Percentiles rank a stretch among this genome's conserved stretches.
These are phyloP conservation scores for Oxycera nigricornis DNA, from an alignment of 2,888 invertebrate genomes.

Conservation along the genomic window DNA sequence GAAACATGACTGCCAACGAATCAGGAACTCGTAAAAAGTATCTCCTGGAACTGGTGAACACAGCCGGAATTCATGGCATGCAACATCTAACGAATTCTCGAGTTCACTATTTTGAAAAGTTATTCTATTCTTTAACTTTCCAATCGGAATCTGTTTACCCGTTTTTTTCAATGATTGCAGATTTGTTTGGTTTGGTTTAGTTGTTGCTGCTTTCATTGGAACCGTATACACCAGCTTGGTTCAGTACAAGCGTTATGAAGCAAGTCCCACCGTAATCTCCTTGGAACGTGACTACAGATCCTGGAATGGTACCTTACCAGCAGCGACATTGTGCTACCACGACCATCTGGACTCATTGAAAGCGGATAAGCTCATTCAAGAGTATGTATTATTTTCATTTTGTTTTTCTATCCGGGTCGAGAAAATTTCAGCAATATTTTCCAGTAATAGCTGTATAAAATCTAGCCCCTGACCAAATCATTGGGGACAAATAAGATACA, in stretches of 20 bases:
- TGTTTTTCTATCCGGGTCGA: neutral
- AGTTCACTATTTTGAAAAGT: constrained; percentile 14
- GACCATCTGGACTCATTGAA: constrained; percentile 56
- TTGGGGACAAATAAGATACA: too few relatives aligned
- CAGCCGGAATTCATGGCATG: constrained; percentile 13
- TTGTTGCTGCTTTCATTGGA: constrained; percentile 51
- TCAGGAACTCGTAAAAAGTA: neutral
- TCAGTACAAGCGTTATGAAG: constrained; percentile 54
- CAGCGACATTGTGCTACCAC: constrained; percentile 59
- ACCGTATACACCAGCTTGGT: constrained; percentile 52
- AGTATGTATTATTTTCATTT: constrained; percentile 34
- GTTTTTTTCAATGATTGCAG: constrained; percentile 47
- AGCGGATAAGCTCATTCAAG: constrained; percentile 55
- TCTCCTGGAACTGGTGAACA: neutral
- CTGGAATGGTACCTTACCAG: constrained; percentile 59
- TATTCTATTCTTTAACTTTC: neutral
- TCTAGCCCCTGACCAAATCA: too few relatives aligned
- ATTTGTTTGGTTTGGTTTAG: constrained; percentile 53
- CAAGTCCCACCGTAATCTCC: constrained; percentile 59
- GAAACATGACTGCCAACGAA: neutral
- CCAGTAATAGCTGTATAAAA: too few relatives aligned
- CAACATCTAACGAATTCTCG: neutral
- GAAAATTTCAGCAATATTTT: neutral
- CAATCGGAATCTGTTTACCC: neutral
- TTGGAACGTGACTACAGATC: constrained; percentile 59